Percentiles rank a stretch among this genome's conserved stretches.
These are phyloP conservation scores for Brachionus angularis DNA, from an alignment of 1,140 invertebrate species.

Conservation along the genomic window DNA sequence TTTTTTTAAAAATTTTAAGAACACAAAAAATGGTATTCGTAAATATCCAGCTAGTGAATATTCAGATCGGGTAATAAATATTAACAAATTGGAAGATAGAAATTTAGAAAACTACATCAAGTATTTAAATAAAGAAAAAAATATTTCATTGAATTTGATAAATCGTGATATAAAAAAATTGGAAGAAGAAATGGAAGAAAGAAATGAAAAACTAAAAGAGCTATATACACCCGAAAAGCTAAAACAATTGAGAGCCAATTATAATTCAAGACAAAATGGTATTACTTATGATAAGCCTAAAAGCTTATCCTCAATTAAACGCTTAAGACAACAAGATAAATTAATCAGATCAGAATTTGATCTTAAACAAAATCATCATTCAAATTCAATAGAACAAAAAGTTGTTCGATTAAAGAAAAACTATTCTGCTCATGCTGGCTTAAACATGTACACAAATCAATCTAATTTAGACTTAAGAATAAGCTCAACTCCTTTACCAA, in stretches of 20 bases:
- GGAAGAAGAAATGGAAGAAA: neutral
- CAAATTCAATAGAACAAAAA: too few relatives aligned
- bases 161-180: neutral
- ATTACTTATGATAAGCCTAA: too few relatives aligned
- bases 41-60: neutral
- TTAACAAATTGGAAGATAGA: constrained; percentile 22
- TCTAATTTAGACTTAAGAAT: too few relatives aligned
- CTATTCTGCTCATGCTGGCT: too few relatives aligned
- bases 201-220: neutral
- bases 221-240: neutral
- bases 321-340: too few relatives aligned
- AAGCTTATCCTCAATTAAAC: too few relatives aligned
- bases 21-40: neutral
- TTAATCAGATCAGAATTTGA: too few relatives aligned
- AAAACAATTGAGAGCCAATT: neutral
- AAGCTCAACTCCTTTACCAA: too few relatives aligned
- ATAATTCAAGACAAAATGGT: too few relatives aligned
- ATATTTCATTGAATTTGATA: neutral
- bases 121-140: neutral
- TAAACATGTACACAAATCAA: too few relatives aligned
- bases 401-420: too few relatives aligned
- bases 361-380: too few relatives aligned
- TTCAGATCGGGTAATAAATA: constrained; percentile 3
- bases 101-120: neutral
- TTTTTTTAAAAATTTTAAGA: neutral